phyloP scores from a whole-genome alignment of 2,113 vertebrate genomes.

The Atractosteus spatula region DNA sequence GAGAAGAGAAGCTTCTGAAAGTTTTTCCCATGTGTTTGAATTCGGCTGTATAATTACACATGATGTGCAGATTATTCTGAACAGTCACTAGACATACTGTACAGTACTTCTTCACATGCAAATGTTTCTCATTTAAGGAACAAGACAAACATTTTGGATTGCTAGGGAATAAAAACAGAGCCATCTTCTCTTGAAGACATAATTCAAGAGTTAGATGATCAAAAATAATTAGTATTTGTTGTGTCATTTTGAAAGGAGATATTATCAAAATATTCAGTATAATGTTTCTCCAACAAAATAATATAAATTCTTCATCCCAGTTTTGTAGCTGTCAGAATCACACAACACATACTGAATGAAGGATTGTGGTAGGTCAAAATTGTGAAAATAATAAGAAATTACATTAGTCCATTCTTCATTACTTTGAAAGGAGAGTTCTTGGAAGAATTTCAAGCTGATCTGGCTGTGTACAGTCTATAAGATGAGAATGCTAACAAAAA shows the following conservation, averaged over 20 bases:
- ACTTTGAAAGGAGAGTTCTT: no score
- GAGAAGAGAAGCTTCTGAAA: conserved; percentile 23
- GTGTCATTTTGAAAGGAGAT: conserved; percentile 14
- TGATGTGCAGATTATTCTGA: conserved; percentile 56
- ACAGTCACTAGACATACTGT: conserved; percentile 46
- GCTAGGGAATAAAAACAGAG: no score
- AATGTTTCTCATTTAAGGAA: conserved; percentile 9
- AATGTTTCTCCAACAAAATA: conserved; percentile 8
- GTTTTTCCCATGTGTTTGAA: conserved; percentile 16
- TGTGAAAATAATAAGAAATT: no score
- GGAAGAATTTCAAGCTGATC: no score
- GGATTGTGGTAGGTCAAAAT: no score
- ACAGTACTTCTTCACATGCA: conserved; percentile 51
- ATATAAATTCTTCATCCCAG: not conserved
- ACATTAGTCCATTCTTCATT: no score
- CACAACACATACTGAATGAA: no score
- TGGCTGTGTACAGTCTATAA: no score
- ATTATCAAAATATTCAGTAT: not conserved
- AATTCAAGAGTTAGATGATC: no score
- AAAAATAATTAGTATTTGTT: no score
- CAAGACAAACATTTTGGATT: conserved; percentile 25
- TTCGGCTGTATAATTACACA: conserved; percentile 57
- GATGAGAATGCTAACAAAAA: conserved; percentile 25
- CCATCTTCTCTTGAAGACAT: no score
- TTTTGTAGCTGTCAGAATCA: no score